Percentiles rank a stretch among this genome's conserved stretches.
These are phyloP conservation scores for Eucera pruinosa DNA, from an alignment of 2,888 invertebrate species.

Conservation along the genomic window DNA sequence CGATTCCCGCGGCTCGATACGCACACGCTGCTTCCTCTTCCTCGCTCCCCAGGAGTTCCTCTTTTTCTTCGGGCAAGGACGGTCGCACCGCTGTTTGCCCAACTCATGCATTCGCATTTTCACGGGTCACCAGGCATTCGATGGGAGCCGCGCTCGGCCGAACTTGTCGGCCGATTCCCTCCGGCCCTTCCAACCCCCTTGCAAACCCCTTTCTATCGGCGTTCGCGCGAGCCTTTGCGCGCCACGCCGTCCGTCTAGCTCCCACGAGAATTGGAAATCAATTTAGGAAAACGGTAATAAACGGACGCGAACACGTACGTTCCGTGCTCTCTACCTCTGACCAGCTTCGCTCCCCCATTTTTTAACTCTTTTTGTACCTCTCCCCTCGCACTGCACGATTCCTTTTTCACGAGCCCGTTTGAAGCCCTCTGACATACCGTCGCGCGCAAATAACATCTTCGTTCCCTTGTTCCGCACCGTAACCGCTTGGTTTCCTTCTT, in stretches of 20 bases:
- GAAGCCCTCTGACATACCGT: slow-evolving; percentile 5
- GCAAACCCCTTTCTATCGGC: not conserved
- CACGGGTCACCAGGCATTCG: slow-evolving; percentile 80
- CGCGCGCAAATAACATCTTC: slow-evolving; percentile 24
- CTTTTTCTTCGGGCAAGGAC: slow-evolving; percentile 50
- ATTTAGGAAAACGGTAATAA: slow-evolving; percentile 77
- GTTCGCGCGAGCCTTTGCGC: slow-evolving; percentile 20
- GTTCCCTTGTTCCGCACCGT: not conserved
- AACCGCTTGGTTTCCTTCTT: slow-evolving; percentile 5
- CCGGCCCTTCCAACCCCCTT: slow-evolving; percentile 7
- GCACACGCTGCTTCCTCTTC: not conserved
- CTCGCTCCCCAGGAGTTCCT: not conserved
- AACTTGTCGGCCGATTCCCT: slow-evolving; percentile 36
- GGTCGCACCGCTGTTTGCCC: slow-evolving; percentile 78
- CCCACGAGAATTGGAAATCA: slow-evolving; percentile 74
- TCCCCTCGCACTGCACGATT: too few relatives aligned
- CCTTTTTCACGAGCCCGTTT: not conserved
- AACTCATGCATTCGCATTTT: slow-evolving; percentile 81
- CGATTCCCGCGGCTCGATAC: slow-evolving; percentile 16
- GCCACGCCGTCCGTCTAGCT: not conserved
- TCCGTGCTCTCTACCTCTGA: not conserved
- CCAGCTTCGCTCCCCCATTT: not conserved
- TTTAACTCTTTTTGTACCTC: not conserved
- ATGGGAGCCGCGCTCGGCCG: slow-evolving; percentile 44
- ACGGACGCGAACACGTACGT: slow-evolving; percentile 58